Conservation (phyloP, 1,140 invertebrate genomes). For the Heliconius hermathena region DNA sequence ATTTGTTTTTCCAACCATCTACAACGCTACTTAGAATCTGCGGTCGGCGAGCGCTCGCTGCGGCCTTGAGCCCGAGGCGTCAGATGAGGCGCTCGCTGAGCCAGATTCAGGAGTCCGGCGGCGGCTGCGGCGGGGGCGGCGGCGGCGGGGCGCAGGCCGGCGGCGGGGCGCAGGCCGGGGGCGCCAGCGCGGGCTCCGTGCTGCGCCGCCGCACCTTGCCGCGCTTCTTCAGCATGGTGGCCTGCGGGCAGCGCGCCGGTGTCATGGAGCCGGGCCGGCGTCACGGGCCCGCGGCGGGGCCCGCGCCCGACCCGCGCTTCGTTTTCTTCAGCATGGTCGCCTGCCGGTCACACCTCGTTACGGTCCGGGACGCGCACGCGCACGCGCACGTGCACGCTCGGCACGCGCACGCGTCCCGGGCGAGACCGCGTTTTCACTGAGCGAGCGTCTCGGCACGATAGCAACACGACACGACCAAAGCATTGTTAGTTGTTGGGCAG, state of each 20-base stretch:
- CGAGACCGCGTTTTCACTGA: conserved; percentile 50
- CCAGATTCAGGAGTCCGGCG: conserved; percentile 83
- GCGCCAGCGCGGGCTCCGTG: conserved; percentile 94
- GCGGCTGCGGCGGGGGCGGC: not conserved
- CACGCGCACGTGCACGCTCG: not conserved
- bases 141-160: conserved; percentile 57
- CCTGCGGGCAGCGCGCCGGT: conserved; percentile 84
- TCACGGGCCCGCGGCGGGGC: conserved; percentile 69
- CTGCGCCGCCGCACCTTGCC: conserved; percentile 97
- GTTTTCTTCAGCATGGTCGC: conserved; percentile 97
- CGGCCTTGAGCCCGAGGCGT: conserved; percentile 81
- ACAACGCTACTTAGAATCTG: conserved; percentile 80
- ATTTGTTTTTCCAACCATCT: conserved; percentile 26
- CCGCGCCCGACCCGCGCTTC: conserved; percentile 90
- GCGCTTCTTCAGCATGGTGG: conserved; percentile 94
- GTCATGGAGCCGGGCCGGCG: conserved; percentile 53
- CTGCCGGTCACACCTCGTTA: conserved; percentile 77
- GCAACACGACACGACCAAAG: conserved; percentile 52
- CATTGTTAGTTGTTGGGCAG: conserved; percentile 46
- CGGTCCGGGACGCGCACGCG: conserved; percentile 28
- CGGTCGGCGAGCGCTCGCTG: conserved; percentile 66
- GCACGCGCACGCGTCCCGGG: conserved; percentile 28
- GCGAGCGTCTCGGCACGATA: conserved; percentile 44
- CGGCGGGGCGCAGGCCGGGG: conserved; percentile 68
- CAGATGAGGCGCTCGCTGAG: conserved; percentile 85